Evolutionary conservation across 2,888 invertebrate species (phyloP), one percentile per base, ranked within the genome.

Genomic region (Pollenia labialis): DNA sequence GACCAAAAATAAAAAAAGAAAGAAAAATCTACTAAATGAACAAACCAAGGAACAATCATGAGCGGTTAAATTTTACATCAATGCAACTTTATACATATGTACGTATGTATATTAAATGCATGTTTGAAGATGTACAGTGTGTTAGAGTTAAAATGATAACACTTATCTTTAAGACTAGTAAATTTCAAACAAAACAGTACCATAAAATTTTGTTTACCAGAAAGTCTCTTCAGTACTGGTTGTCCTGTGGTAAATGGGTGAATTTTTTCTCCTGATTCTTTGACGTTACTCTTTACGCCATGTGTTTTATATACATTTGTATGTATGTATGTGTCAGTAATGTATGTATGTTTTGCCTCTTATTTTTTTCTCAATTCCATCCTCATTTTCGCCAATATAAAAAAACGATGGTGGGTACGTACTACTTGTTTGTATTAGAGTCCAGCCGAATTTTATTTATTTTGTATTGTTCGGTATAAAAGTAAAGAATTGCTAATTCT

Each of bases 121-220:
- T 32, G 32, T 32, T 0, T 6, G 32, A 32, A 32, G 32, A 18
- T 11, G 40, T 40, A 54, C n/a, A 69, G 48, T 66, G 54, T 72
- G 32, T 66, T 54, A n/a, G 40, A 48, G 14, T 44, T 58, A n/a
- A 32, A 68, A 52, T 72, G 56, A 66, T 68, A 12, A 76, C 52
- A 68, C 64, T 64, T 50, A 48, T 76, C 52, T 48, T 18, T 14
- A 46, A 80, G 54, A 44, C 71, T 64, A 9, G 23, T 71, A 42
- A 80, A 71, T 54, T 58, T 23, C 14, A 62, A 32, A 79, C 69
- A 69, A 71, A 64, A 64, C 71, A 64, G 71, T 71, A 72, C 56
- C 72, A 42, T 72, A 42, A 64, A 14, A 64, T 81, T 71, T 71
- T 64, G 56, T 66, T 64, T 64, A 64, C 2, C 23, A 54, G 18